Base-by-base conservation (phyloP, 2,797 vertebrate species). In the Alectoris magna region DNA sequence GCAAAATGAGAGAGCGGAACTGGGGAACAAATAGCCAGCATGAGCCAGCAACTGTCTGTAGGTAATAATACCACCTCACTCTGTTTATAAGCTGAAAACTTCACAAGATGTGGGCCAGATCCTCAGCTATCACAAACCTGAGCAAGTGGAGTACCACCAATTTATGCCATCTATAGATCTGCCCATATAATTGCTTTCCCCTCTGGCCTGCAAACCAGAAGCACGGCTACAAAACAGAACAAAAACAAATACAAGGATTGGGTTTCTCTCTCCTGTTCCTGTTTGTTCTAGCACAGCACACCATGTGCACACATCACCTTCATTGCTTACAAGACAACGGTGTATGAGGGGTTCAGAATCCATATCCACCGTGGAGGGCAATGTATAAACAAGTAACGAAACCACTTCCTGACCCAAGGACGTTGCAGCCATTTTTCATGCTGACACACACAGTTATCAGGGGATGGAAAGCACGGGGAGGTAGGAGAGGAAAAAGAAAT, bases 381-480 rank as follows among this genome's bases (percentile, higher is more conserved):
- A 14, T 0, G 2, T 0, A 4, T 6, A 11, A 24, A 49, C 6
- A 5, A 29, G 46, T 1, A 18, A 22, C 5, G n/a, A 64, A 26
- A 36, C 55, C 29, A 0, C 5, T 10, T 39, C 46, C 59, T 7
- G 23, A 39, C 48, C 59, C 84, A 23, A 16, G 15, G 29, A 7
- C 14, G 18, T 23, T 9, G 14, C 34, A 10, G 2, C 7, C 10
- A 1, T 14, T 64, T 41, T 21, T 31, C 49, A 46, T 11, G 56
- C 17, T 24, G 26, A 12, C 14, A 5, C 3, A 1, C 24, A 39
- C 8, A 2, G 27, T 12, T 17, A 5, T 11, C 3, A 16, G 60
- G 8, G 21, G 49, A 6, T 15, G 21, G 56, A 72, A 44, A 77
- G 73, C 56, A 4, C 19, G 4, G 41, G 72, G 58, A 43, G 27